Conservation (phyloP, 2,797 vertebrate genomes). For the Betta splendens region DNA sequence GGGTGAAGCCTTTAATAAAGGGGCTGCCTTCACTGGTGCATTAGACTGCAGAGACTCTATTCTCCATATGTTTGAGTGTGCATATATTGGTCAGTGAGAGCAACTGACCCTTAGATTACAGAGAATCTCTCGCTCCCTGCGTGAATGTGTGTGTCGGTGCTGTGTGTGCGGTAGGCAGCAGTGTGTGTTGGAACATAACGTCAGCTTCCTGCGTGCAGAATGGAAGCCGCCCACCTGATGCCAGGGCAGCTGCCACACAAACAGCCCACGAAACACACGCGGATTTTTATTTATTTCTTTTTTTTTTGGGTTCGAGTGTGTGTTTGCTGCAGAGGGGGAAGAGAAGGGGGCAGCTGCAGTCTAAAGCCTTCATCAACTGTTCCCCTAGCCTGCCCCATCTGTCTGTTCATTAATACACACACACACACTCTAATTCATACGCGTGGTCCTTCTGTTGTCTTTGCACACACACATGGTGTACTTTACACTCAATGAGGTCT, state of each 20-base stretch:
- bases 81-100: conserved; percentile 10
- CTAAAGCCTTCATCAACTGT: conserved; percentile 78
- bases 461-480: conserved; percentile 61
- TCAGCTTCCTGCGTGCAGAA: conserved; percentile 65
- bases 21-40: conserved; percentile 13
- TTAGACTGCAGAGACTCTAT: conserved; percentile 6
- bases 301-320: conserved; percentile 47
- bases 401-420: conserved; percentile 68
- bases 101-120: conserved; percentile 48
- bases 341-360: conserved; percentile 76
- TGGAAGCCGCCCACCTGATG: conserved; percentile 69
- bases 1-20: conserved; percentile 1
- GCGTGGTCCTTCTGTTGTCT: conserved; percentile 64
- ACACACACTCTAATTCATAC: conserved; percentile 52
- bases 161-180: conserved; percentile 32
- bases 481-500: conserved; percentile 56
- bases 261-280: conserved; percentile 33
- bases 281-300: conserved; percentile 41
- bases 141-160: background rate
- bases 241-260: conserved; percentile 67
- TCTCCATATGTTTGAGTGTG: conserved; percentile 30
- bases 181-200: conserved; percentile 53
- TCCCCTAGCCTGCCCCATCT: conserved; percentile 75
- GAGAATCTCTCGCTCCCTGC: conserved; percentile 22
- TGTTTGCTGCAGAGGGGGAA: conserved; percentile 58